A percentile compares a stretch with the other conserved stretches of the same genome.
Evolutionary conservation across 2,113 vertebrate genomes (phyloP).

Genomic region (Aegithalos caudatus): DNA sequence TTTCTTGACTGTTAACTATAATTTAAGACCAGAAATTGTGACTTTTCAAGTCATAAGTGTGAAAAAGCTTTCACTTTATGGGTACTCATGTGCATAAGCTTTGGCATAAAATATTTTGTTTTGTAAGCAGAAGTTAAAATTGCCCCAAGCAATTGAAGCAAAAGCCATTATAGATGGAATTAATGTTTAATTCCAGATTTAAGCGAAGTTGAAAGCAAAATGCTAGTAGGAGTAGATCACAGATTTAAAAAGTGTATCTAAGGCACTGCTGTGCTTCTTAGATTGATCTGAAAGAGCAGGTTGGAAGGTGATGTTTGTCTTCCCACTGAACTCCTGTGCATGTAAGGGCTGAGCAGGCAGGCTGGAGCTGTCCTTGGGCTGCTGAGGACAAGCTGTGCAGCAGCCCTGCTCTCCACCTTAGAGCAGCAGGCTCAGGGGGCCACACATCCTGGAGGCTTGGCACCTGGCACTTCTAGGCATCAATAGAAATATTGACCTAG

Average conservation of each 20-base stretch:
- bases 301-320: background rate
- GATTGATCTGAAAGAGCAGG: background rate
- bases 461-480: too few species aligned
- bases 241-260: background rate
- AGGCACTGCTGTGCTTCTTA: background rate
- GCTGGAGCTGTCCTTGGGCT: background rate
- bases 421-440: background rate
- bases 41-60: constrained; percentile 48
- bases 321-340: background rate
- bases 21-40: constrained; percentile 35
- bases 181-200: constrained; percentile 37
- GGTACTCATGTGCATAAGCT: background rate
- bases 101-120: constrained; percentile 47
- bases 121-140: constrained; percentile 51
- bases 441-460: accelerated
- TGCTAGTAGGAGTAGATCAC: background rate
- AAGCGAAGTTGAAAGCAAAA: background rate
- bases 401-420: accelerated
- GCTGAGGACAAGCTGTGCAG: background rate
- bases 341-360: background rate
- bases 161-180: constrained; percentile 27
- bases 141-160: constrained; percentile 11
- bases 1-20: constrained; percentile 42
- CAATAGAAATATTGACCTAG: accelerated
- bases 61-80: constrained; percentile 45